These are phyloP conservation scores for Drosophila prosaltans DNA, from an alignment of 1,140 invertebrate genomes.

Conservation along the genomic window DNA sequence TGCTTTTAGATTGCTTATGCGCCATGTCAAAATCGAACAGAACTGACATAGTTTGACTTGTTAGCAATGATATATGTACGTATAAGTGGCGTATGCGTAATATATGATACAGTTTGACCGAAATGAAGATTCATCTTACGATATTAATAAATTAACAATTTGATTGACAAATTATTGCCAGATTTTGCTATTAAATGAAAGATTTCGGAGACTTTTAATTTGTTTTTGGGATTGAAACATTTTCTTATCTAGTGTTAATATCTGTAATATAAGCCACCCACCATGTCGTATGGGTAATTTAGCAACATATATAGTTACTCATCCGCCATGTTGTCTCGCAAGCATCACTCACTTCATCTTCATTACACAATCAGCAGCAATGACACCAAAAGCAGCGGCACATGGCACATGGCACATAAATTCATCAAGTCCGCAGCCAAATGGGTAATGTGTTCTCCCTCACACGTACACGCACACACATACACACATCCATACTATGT, in stretches of 20 bases:
- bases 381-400: constrained; percentile 7
- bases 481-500: not conserved
- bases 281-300: constrained; percentile 12
- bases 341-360: constrained; percentile 23
- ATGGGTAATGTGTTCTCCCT: constrained; percentile 1
- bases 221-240: too few species aligned
- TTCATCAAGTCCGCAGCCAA: constrained; percentile 12
- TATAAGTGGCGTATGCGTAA: not conserved
- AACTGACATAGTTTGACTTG: constrained; percentile 10
- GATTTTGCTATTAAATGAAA: not conserved
- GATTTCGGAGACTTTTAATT: too few species aligned
- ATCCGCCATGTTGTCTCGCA: constrained; percentile 13
- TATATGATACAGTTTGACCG: constrained; percentile 4
- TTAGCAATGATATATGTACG: constrained; percentile 5
- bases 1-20: constrained; percentile 63
- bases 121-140: not conserved
- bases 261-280: not conserved
- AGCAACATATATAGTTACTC: not conserved
- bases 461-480: not conserved
- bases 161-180: not conserved
- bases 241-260: not conserved
- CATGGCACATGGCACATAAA: constrained; percentile 15
- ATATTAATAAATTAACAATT: not conserved
- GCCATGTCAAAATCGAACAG: constrained; percentile 38
- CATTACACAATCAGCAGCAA: constrained; percentile 16